phyloP scores from a whole-genome alignment of 2,888 invertebrate species.

The Euzophera pinguis region DNA sequence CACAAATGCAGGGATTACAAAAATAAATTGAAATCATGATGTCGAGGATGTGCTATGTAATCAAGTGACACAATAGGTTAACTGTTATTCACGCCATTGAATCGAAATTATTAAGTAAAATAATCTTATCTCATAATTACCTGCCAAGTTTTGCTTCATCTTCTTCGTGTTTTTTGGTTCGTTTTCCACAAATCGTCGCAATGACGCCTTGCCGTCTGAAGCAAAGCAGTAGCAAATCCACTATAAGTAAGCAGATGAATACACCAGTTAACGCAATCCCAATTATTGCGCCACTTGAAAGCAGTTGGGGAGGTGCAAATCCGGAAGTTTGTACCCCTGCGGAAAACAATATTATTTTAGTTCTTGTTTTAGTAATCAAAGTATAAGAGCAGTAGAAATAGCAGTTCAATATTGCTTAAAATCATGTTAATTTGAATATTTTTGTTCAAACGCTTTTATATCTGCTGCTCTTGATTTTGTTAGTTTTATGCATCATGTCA shows the following conservation, averaged over 20 bases:
- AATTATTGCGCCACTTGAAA: conserved; percentile 89
- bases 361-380: conserved; percentile 15
- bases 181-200: conserved; percentile 84
- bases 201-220: conserved; percentile 83
- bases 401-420: conserved; percentile 26
- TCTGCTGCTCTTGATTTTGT: conserved; percentile 63
- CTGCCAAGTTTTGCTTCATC: conserved; percentile 92
- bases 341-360: conserved; percentile 32
- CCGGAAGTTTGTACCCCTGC: conserved; percentile 71
- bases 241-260: conserved; percentile 87
- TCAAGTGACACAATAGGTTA: conserved; percentile 8
- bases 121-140: too few species aligned
- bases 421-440: conserved; percentile 13
- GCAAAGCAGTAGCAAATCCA: conserved; percentile 91
- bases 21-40: conserved; percentile 37
- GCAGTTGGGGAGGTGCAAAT: conserved; percentile 72
- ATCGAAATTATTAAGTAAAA: too few species aligned
- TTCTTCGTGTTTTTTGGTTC: conserved; percentile 85
- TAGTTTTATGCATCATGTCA: conserved; percentile 70
- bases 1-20: conserved; percentile 33
- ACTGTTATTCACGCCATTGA: conserved; percentile 5
- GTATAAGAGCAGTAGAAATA: conserved; percentile 57
- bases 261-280: conserved; percentile 92
- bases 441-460: conserved; percentile 28
- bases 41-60: conserved; percentile 52